These are phyloP conservation scores for Pardosa pseudoannulata DNA, from an alignment of 2,888 invertebrate species.

Conservation along the genomic window DNA sequence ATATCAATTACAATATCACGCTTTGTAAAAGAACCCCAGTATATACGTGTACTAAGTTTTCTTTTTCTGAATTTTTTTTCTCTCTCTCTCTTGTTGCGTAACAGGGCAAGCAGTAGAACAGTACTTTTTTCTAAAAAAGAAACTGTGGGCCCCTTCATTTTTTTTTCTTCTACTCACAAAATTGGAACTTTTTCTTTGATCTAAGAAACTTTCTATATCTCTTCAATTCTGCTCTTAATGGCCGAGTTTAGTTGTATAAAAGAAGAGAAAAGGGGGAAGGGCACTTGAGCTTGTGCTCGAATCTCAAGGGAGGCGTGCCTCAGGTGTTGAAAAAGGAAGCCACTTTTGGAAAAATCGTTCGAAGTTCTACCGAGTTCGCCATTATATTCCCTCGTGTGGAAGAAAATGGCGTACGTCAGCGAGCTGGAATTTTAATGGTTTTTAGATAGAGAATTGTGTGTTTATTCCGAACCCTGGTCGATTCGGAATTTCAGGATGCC, in stretches of 20 bases:
- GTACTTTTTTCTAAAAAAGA: neutral
- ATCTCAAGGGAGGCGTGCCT: constrained; percentile 9
- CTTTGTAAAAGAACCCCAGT: too few species aligned
- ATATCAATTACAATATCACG: too few species aligned
- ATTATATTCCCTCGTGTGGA: neutral
- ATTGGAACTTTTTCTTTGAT: constrained; percentile 15
- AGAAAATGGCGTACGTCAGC: neutral
- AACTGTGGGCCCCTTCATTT: neutral
- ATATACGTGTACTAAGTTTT: too few species aligned
- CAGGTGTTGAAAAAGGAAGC: constrained; percentile 19
- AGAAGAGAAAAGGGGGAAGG: neutral
- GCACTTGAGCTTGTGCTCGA: constrained; percentile 14
- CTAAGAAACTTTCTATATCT: constrained; percentile 14
- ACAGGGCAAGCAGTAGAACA: neutral
- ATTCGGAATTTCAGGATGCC: too few species aligned
- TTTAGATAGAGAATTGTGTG: too few species aligned
- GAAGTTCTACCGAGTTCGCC: constrained; percentile 1
- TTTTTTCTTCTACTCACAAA: neutral
- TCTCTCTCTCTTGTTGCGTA: too few species aligned
- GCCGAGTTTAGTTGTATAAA: constrained; percentile 13
- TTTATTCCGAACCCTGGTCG: too few species aligned
- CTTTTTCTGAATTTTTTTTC: too few species aligned
- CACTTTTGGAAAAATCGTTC: constrained; percentile 13
- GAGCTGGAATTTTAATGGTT: constrained; percentile 7
- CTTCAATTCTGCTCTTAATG: constrained; percentile 3